phyloP scores from a whole-genome alignment of 1,140 invertebrate genomes.

The Neodiprion fabricii region DNA sequence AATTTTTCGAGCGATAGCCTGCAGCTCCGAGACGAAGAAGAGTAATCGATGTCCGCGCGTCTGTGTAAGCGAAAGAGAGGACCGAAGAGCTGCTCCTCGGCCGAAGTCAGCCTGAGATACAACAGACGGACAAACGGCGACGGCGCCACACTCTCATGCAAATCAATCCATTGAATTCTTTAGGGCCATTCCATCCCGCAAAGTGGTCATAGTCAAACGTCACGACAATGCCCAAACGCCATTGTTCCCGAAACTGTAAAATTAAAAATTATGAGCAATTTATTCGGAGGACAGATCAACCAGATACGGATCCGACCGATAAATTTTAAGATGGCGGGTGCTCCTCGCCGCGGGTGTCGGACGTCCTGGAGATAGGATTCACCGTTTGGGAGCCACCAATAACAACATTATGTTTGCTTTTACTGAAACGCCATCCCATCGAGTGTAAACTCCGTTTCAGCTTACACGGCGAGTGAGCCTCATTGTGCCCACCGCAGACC shows the following conservation, averaged over 20 bases:
- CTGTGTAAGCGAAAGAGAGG: not conserved
- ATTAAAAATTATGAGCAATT: constrained; percentile 18
- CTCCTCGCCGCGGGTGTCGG: constrained; percentile 6
- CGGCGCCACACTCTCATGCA: constrained; percentile 6
- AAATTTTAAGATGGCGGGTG: constrained; percentile 14
- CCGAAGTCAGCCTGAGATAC: not conserved
- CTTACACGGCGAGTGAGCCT: not conserved
- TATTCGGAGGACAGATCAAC: constrained; percentile 12
- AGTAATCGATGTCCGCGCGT: no score
- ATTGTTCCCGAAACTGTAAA: constrained; percentile 11
- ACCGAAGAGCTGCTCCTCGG: not conserved
- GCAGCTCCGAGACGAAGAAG: no score
- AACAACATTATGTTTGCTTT: constrained; percentile 8
- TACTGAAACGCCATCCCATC: not conserved
- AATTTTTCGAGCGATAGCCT: not conserved
- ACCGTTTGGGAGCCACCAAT: constrained; percentile 3
- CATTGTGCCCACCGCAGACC: no score
- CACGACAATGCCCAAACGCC: not conserved
- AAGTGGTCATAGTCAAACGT: constrained; percentile 10
- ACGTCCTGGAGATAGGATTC: not conserved
- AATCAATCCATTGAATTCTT: constrained; percentile 4
- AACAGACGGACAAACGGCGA: not conserved
- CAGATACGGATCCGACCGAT: constrained; percentile 14
- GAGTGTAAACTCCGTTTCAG: not conserved
- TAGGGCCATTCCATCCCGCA: not conserved